Base-by-base conservation (phyloP, 2,888 invertebrate genomes). In the Coremacera marginata region DNA sequence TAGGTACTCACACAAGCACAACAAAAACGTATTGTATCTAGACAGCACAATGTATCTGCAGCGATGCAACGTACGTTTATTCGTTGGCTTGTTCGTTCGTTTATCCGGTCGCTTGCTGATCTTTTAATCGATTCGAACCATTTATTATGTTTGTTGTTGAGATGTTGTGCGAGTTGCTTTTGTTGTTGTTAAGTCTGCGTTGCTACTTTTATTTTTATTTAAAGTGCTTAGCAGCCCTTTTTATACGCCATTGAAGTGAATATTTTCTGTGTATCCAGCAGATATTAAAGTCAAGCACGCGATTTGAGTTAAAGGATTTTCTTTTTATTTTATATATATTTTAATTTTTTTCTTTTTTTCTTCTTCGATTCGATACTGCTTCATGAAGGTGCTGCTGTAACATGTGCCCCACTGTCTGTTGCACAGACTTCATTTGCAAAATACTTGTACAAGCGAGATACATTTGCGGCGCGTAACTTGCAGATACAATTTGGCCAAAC, bases 61-160 rank as follows among this genome's bases (percentile, higher is more conserved):
- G 44, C 14, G 44, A 44, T 11, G 44, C 44, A 11, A 14, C 44
- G n/a, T 25, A 22, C 68, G 37, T 49, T 68, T 51, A 60, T 75
- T 75, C 63, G 70, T 27, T 74, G 60, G 44, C 74, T 51, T 51
- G 51, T 34, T 51, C 16, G 73, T 60, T 67, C 52, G 51, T 49
- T 67, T 22, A 60, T 44, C 68, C 49, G 72, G 49, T 44, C 22
- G 37, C 14, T 9, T 34, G 37, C 25, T 71, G 67, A 65, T 67
- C 67, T 65, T 65, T 74, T 74, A 65, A 74, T 74, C 74, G 67
- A 74, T 74, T 67, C 34, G 65, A 52, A 63, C 51, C 65, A 63
- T 65, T 74, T 65, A 52, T 63, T 74, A 52, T 57, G 51, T 74
- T 51, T 19, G 65, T 22, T 65, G 63, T 74, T 63, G 52, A 52